Percentiles rank a stretch among this genome's conserved stretches.
These are phyloP conservation scores for Ophion ventricosus DNA, from an alignment of 2,888 invertebrate genomes.

Conservation along the genomic window DNA sequence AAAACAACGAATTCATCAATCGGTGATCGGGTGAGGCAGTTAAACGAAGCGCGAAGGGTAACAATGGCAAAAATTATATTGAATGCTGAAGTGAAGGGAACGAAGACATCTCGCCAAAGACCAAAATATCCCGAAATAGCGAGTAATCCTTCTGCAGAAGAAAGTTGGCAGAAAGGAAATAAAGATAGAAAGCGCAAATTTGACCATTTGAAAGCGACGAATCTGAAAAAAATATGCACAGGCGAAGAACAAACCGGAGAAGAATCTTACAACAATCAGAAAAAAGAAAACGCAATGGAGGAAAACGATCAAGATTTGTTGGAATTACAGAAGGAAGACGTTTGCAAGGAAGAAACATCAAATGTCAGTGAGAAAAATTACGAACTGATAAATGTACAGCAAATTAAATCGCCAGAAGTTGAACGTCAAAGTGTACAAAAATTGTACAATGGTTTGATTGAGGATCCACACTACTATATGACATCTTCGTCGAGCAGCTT, in stretches of 20 bases:
- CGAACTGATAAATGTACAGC: not conserved
- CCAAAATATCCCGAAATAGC: conserved; percentile 42
- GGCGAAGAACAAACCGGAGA: not conserved
- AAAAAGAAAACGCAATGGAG: no score
- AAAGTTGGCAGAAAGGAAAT: conserved; percentile 38
- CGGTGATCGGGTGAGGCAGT: conserved; percentile 30
- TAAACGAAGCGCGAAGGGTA: not conserved
- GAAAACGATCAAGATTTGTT: no score
- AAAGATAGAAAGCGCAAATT: not conserved
- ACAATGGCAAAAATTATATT: conserved; percentile 29
- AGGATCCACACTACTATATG: conserved; percentile 46
- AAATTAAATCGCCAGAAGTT: conserved; percentile 12
- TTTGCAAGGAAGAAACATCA: no score
- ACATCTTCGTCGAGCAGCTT: conserved; percentile 13
- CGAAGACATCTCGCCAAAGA: not conserved
- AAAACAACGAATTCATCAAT: conserved; percentile 18
- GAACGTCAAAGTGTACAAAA: not conserved
- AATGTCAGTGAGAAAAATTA: no score
- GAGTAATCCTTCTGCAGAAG: conserved; percentile 37
- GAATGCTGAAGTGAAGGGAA: conserved; percentile 34
- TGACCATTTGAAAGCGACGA: not conserved
- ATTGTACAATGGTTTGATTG: conserved; percentile 33
- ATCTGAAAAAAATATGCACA: not conserved
- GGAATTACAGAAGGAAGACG: no score
- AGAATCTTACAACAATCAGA: not conserved